A percentile compares a stretch with the other conserved stretches of the same genome.
Conservation (phyloP, 2,797 vertebrate species). For the Hydrocynus forskahlii region DNA sequence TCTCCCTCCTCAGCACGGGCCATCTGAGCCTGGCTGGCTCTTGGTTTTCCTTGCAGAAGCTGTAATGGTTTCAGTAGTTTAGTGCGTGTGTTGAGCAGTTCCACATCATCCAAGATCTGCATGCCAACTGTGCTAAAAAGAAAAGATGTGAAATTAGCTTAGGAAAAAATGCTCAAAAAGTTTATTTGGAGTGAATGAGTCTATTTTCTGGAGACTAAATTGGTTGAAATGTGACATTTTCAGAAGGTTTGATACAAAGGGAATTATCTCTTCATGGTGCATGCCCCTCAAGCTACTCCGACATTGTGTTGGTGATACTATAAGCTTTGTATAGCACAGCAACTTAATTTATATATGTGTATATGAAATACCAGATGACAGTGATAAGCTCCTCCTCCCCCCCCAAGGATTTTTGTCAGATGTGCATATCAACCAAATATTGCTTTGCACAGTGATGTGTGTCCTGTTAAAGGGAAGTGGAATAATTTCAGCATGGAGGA, state of each 20-base stretch:
- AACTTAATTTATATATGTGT: constrained; percentile 30
- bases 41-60: constrained; percentile 69
- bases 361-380: constrained; percentile 57
- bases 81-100: constrained; percentile 78
- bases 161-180: background rate
- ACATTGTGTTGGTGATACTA: constrained; percentile 69
- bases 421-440: constrained; percentile 72
- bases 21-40: constrained; percentile 67
- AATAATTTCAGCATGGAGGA: constrained; percentile 56
- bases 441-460: constrained; percentile 73
- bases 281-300: constrained; percentile 67
- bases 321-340: constrained; percentile 46
- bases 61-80: constrained; percentile 74
- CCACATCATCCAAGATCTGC: constrained; percentile 74
- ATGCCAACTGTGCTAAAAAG: constrained; percentile 65
- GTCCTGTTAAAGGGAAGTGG: constrained; percentile 65
- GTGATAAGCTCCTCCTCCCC: constrained; percentile 63
- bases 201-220: constrained; percentile 18
- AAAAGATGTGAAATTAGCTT: constrained; percentile 31
- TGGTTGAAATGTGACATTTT: constrained; percentile 38
- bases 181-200: constrained; percentile 36
- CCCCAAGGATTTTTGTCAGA: constrained; percentile 77
- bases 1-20: constrained; percentile 71
- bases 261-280: constrained; percentile 64
- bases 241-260: constrained; percentile 46